Conservation (phyloP, 2,797 vertebrate species). For the Salmo trutta region DNA sequence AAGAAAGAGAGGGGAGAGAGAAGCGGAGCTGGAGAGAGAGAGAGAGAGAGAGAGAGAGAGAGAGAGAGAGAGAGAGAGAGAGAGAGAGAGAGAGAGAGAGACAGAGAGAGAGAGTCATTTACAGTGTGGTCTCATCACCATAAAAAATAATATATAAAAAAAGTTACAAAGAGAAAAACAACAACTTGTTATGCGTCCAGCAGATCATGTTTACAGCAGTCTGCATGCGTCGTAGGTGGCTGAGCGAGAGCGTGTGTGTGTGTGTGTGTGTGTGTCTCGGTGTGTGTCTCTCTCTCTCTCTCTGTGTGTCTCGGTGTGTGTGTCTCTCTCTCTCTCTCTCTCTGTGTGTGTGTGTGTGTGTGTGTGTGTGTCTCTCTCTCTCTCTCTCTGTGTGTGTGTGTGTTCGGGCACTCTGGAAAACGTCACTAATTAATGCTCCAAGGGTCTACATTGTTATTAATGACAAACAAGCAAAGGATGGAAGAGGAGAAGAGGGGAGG, state of each 20-base stretch:
- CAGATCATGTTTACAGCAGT: slow-evolving; percentile 70
- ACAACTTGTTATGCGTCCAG: slow-evolving; percentile 70
- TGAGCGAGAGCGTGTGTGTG: neutral
- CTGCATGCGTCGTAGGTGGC: slow-evolving; percentile 63
- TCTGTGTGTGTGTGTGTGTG: no score
- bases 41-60: slow-evolving; percentile 11
- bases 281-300: no score
- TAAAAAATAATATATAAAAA: slow-evolving; percentile 40
- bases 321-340: no score
- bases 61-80: slow-evolving; percentile 14
- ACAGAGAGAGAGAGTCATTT: slow-evolving; percentile 53
- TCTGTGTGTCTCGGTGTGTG: no score
- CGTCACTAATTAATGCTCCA: slow-evolving; percentile 92
- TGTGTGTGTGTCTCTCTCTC: no score
- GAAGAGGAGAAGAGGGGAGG: slow-evolving; percentile 34
- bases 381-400: no score
- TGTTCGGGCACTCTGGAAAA: slow-evolving; percentile 70
- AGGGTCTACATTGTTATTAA: slow-evolving; percentile 86
- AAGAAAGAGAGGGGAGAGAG: neutral
- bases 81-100: slow-evolving; percentile 18
- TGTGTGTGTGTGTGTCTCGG: no score
- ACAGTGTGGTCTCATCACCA: slow-evolving; percentile 66
- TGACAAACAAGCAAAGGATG: slow-evolving; percentile 73
- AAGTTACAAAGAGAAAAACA: slow-evolving; percentile 55
- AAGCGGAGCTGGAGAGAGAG: neutral